Percentiles rank a stretch among this genome's conserved stretches.
phyloP scores from a whole-genome alignment of 2,797 vertebrate species.

The Neosilurus mollespiculum region DNA sequence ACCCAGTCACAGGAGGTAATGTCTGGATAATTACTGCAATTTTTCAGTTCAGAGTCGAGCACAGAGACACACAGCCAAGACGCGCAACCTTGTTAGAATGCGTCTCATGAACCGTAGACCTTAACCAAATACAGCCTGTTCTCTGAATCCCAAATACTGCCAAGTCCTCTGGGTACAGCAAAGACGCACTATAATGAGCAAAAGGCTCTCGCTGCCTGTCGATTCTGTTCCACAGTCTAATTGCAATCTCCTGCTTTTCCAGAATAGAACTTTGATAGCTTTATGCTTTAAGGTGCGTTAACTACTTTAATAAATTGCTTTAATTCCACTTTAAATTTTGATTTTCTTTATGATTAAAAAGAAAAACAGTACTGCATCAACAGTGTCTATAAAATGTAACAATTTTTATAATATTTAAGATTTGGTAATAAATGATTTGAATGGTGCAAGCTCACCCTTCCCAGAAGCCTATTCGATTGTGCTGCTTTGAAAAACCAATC shows the following conservation, averaged over 20 bases:
- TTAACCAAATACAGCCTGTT: constrained; percentile 55
- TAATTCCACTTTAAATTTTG: background rate
- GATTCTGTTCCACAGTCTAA: constrained; percentile 51
- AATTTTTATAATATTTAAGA: too few relatives aligned
- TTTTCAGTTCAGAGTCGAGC: constrained; percentile 45
- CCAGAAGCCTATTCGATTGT: too few relatives aligned
- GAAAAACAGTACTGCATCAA: background rate
- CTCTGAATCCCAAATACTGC: constrained; percentile 50
- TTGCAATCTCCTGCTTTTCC: constrained; percentile 47
- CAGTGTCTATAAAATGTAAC: too few relatives aligned
- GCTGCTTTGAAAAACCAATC: too few relatives aligned
- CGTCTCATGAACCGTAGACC: constrained; percentile 54
- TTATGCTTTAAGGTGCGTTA: constrained; percentile 14
- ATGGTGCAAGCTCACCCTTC: too few relatives aligned
- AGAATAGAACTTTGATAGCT: constrained; percentile 32
- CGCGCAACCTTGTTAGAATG: constrained; percentile 48
- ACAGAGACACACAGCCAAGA: constrained; percentile 38
- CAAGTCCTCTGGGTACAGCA: constrained; percentile 54
- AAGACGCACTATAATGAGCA: constrained; percentile 56
- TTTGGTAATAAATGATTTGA: too few relatives aligned
- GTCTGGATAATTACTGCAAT: constrained; percentile 48
- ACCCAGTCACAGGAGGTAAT: constrained; percentile 82
- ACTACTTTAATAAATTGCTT: constrained; percentile 11
- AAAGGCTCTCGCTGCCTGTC: constrained; percentile 53
- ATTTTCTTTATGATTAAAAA: background rate